Evolutionary conservation across 2,888 invertebrate genomes (phyloP).

Genomic region (Caenorhabditis wallacei): DNA sequence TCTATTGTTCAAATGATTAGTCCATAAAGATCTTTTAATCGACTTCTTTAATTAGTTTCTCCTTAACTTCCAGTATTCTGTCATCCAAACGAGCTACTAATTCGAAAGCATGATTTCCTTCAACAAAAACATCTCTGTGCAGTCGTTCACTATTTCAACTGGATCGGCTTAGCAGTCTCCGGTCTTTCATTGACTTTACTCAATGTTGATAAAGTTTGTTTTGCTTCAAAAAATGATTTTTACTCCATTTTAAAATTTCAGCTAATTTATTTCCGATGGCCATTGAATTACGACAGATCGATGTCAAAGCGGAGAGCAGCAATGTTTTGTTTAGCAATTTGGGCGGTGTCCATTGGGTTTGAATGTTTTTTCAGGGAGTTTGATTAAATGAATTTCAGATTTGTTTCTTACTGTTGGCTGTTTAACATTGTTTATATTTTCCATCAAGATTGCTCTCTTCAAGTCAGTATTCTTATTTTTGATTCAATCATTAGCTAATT

Average conservation of each 20-base stretch:
- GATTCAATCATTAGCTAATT: not conserved
- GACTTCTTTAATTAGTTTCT: no score
- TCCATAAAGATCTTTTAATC: no score
- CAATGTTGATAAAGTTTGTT: constrained; percentile 79
- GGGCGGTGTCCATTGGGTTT: constrained; percentile 82
- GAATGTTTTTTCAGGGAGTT: not conserved
- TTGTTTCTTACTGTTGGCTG: constrained; percentile 83
- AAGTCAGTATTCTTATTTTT: constrained; percentile 62
- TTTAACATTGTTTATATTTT: constrained; percentile 81
- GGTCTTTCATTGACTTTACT: constrained; percentile 82
- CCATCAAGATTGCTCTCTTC: constrained; percentile 78
- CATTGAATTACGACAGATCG: constrained; percentile 81
- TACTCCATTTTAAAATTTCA: constrained; percentile 36
- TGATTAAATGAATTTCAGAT: constrained; percentile 71
- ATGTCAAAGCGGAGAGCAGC: constrained; percentile 82
- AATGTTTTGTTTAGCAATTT: constrained; percentile 79
- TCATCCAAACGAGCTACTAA: constrained; percentile 82
- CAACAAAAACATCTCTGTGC: constrained; percentile 79
- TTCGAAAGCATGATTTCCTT: constrained; percentile 81
- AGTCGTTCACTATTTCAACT: constrained; percentile 82
- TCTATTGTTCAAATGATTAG: no score
- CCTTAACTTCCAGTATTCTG: constrained; percentile 81
- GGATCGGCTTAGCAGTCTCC: constrained; percentile 82
- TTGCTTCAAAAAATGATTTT: no score
- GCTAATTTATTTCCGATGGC: constrained; percentile 83